Percentiles rank a stretch among this genome's conserved stretches.
These are phyloP conservation scores for Peucedramus taeniatus DNA, from an alignment of 2,113 vertebrate species.

Conservation along the genomic window DNA sequence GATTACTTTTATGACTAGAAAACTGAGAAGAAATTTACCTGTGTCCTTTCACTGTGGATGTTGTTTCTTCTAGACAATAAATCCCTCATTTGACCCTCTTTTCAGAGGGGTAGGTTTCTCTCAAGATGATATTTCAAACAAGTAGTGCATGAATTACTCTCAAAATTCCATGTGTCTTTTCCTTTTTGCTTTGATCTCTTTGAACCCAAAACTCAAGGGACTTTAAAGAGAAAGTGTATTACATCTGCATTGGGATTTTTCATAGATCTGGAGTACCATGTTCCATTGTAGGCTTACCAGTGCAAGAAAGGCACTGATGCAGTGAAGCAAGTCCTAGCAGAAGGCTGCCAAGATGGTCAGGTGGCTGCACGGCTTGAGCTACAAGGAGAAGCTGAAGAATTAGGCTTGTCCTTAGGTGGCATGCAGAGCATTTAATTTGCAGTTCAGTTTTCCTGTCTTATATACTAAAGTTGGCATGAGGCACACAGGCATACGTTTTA, in stretches of 20 bases:
- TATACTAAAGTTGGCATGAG: neutral
- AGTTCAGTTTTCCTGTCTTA: neutral
- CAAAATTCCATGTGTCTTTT: neutral
- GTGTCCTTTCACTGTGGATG: neutral
- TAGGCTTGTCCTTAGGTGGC: neutral
- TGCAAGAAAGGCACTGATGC: neutral
- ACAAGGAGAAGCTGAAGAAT: neutral
- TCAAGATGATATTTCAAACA: neutral
- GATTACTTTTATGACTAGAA: neutral
- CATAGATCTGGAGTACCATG: neutral
- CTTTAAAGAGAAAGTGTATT: neutral
- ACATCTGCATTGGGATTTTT: neutral
- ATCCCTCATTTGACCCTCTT: neutral
- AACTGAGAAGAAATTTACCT: neutral
- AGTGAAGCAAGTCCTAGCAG: neutral
- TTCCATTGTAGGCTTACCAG: neutral
- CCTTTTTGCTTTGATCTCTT: neutral
- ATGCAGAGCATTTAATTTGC: neutral
- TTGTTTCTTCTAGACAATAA: neutral
- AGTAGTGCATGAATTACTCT: neutral
- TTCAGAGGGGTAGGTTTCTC: neutral
- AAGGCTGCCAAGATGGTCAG: neutral
- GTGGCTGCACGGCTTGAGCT: neutral
- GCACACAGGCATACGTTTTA: neutral
- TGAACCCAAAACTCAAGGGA: neutral